These are phyloP conservation scores for Phylloscopus trochilus DNA, from an alignment of 2,113 vertebrate species.

Conservation along the genomic window DNA sequence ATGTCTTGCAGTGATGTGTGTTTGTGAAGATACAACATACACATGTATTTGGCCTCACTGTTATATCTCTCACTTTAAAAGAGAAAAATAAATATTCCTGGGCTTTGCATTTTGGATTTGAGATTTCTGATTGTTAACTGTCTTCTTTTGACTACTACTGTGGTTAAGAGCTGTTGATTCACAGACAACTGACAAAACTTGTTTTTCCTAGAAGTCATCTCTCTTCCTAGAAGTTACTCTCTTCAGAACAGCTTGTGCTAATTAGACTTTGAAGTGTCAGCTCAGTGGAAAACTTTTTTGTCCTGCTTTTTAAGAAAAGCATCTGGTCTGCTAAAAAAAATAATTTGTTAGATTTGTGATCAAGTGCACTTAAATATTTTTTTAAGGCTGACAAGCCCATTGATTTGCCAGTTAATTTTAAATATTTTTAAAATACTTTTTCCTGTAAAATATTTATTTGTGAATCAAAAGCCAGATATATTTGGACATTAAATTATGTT, in stretches of 20 bases:
- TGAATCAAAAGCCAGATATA: not conserved
- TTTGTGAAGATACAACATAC: not conserved
- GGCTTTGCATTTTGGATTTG: not conserved
- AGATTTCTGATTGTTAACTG: not conserved
- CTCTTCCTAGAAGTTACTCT: not conserved
- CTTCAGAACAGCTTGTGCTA: conserved; percentile 21
- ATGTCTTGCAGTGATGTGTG: not conserved
- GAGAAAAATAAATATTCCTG: not conserved
- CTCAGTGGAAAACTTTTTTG: conserved; percentile 15
- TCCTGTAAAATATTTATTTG: not conserved
- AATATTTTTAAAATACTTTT: not conserved
- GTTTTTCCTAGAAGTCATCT: not conserved
- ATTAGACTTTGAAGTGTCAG: not conserved
- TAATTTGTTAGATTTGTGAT: not conserved
- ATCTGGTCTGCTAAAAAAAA: not conserved
- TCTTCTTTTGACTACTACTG: not conserved
- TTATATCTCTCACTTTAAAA: not conserved
- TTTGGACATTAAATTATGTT: not conserved
- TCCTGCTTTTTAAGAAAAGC: conserved; percentile 26
- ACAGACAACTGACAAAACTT: not conserved
- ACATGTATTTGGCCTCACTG: not conserved
- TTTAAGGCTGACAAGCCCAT: not conserved
- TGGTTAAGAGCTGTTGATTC: not conserved
- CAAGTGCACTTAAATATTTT: not conserved
- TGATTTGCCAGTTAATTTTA: not conserved